phyloP scores from a whole-genome alignment of 53 echinoderm and acorn worm genomes.

The Crossaster papposus region DNA sequence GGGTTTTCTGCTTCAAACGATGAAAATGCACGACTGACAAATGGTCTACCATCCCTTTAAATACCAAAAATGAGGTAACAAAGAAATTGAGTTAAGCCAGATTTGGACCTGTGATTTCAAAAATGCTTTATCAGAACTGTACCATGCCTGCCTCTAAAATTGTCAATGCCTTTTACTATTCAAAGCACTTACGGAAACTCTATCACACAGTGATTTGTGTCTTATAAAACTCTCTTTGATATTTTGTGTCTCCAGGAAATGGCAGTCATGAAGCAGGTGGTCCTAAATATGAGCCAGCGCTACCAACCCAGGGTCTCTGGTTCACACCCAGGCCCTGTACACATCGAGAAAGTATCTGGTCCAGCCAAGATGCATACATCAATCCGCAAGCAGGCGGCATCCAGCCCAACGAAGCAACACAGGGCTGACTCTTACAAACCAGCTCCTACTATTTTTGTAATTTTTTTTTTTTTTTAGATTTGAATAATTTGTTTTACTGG shows the following conservation, averaged over 20 bases:
- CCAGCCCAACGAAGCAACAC: slow-evolving; percentile 5
- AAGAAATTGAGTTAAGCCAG: no score
- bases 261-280: slow-evolving; percentile 97
- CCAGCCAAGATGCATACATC: slow-evolving; percentile 28
- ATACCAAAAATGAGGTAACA: no score
- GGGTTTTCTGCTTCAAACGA: no score
- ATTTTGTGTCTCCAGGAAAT: slow-evolving; percentile 73
- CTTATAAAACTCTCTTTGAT: neutral
- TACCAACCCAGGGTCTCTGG: slow-evolving; percentile 31
- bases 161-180: no score
- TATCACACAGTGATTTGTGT: no score
- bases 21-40: no score
- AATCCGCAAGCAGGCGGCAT: neutral
- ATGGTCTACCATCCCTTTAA: no score
- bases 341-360: slow-evolving; percentile 65
- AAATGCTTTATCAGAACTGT: no score
- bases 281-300: slow-evolving; percentile 74
- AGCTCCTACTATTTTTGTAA: slow-evolving; percentile 91
- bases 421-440: slow-evolving; percentile 56
- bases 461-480: neutral
- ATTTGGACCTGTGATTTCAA: no score
- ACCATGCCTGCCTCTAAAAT: no score
- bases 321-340: slow-evolving; percentile 46
- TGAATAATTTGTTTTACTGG: no score
- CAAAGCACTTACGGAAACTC: no score